These are phyloP conservation scores for Ellobius talpinus DNA, from an alignment of 2,113 vertebrate species.

Conservation along the genomic window DNA sequence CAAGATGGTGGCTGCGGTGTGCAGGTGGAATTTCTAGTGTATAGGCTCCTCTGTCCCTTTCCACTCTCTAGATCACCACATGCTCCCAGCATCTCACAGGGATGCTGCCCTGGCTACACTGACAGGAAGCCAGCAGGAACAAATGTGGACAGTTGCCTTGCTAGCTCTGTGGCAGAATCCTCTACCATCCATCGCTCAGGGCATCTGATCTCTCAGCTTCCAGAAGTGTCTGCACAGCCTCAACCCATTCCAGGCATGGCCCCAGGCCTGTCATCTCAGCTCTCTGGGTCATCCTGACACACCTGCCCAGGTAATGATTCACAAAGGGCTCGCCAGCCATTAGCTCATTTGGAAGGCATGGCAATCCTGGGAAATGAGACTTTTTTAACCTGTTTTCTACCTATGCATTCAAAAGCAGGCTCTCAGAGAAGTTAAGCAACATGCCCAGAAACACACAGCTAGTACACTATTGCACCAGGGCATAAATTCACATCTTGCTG, in stretches of 20 bases:
- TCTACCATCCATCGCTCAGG: not conserved
- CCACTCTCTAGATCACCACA: not conserved
- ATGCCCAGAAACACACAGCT: conserved; percentile 44
- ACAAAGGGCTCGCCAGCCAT: conserved; percentile 63
- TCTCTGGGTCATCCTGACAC: conserved; percentile 50
- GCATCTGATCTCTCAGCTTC: conserved; percentile 24
- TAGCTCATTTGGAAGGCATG: conserved; percentile 62
- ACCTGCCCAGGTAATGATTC: conserved; percentile 68
- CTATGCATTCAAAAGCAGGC: conserved; percentile 5
- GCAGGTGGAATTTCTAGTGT: conserved; percentile 12
- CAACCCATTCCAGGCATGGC: conserved; percentile 1
- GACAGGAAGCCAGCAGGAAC: not conserved
- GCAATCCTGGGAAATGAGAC: conserved; percentile 13
- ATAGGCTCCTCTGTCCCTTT: not conserved
- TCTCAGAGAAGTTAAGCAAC: conserved; percentile 60
- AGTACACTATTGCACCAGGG: not conserved
- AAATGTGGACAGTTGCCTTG: not conserved
- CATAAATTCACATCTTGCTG: conserved; percentile 1
- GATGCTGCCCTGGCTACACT: not conserved
- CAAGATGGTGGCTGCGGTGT: not conserved
- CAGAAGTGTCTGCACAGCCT: not conserved
- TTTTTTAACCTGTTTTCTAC: not conserved
- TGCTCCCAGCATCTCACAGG: not conserved
- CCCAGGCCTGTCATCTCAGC: conserved; percentile 29
- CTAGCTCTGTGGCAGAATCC: not conserved